Evolutionary conservation across 2,113 vertebrate species (phyloP).

Genomic region (Dicaeum eximium): DNA sequence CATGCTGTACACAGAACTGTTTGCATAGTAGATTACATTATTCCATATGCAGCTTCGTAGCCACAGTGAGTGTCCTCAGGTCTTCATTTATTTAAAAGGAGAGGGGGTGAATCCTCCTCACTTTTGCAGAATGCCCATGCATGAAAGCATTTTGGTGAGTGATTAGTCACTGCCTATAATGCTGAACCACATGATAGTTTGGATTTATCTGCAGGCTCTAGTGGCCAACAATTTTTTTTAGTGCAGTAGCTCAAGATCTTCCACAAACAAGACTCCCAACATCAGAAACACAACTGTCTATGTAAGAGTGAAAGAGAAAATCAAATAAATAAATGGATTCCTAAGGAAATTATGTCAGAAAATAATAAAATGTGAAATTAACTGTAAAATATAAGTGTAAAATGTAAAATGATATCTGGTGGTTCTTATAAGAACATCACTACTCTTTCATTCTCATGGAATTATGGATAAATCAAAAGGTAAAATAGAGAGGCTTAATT

Average conservation of each 20-base stretch:
- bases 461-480: conserved; percentile 39
- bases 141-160: conserved; percentile 12
- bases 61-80: conserved; percentile 4
- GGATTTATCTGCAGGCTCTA: background rate
- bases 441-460: background rate
- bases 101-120: conserved; percentile 3
- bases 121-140: background rate
- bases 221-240: background rate
- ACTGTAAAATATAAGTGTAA: background rate
- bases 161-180: background rate
- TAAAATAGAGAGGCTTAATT: conserved; percentile 36
- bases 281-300: background rate
- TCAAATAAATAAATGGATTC: background rate
- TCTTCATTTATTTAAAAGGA: background rate
- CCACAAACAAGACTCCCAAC: background rate
- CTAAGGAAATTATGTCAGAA: background rate
- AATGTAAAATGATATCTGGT: background rate
- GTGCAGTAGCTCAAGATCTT: background rate
- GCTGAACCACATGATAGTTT: background rate
- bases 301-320: background rate
- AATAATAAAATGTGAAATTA: background rate
- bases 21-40: background rate
- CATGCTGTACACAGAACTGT: background rate
- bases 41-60: background rate
- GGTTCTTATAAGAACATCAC: background rate